Conservation (phyloP, 2,113 vertebrate species). For the Labeo catla region DNA sequence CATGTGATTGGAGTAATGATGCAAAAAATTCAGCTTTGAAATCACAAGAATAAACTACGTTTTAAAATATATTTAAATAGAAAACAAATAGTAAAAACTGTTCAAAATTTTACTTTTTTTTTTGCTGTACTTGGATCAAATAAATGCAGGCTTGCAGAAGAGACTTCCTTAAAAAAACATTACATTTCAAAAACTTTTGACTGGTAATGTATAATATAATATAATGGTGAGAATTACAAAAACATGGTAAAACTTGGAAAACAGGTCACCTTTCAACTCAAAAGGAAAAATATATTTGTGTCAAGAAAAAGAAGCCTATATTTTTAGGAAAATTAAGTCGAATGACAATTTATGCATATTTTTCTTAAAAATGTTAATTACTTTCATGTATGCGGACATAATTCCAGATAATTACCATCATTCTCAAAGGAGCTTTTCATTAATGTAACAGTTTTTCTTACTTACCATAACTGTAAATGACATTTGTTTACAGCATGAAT, state of each 20-base stretch:
- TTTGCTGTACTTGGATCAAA: too few species aligned
- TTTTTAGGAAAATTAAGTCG: not conserved
- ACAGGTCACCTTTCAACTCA: not conserved
- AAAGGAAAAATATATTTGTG: not conserved
- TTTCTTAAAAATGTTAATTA: not conserved
- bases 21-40: too few species aligned
- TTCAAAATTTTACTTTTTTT: too few species aligned
- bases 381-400: not conserved
- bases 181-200: too few species aligned
- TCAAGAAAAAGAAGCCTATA: not conserved
- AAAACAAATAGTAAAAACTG: too few species aligned
- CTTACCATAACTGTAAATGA: not conserved
- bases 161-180: too few species aligned
- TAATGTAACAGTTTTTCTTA: not conserved
- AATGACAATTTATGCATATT: not conserved
- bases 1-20: too few species aligned
- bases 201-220: too few species aligned
- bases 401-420: not conserved
- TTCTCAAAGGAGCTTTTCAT: not conserved
- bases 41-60: too few species aligned
- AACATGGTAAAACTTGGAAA: not conserved
- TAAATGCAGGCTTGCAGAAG: too few species aligned
- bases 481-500: not conserved
- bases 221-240: not conserved
- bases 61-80: too few species aligned